Conservation (phyloP, 1,140 invertebrate genomes). For the Dysdera silvatica region DNA sequence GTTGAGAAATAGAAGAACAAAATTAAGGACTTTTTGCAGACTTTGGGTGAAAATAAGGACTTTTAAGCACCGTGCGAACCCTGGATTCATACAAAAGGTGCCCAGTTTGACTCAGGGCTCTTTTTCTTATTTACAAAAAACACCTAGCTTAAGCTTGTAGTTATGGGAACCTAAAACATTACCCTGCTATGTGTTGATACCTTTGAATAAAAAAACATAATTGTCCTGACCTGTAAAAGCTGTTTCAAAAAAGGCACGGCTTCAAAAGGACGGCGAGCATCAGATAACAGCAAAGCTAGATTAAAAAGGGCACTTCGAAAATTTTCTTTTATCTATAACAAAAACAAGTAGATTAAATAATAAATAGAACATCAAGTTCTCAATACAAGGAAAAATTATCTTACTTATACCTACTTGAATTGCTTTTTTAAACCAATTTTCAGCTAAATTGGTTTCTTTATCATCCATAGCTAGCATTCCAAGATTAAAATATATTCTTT, state of each 20-base stretch:
- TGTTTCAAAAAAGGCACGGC: conserved; percentile 88
- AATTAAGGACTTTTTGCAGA: too few species aligned
- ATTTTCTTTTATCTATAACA: conserved; percentile 42
- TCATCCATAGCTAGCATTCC: conserved; percentile 96
- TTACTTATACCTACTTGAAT: conserved; percentile 54
- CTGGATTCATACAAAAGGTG: too few species aligned
- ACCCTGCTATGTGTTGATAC: not conserved
- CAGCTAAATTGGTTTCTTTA: conserved; percentile 73
- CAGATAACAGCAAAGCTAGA: conserved; percentile 78
- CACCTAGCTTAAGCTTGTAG: too few species aligned
- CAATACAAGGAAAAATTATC: not conserved
- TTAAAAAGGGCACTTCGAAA: conserved; percentile 92
- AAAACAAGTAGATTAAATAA: not conserved
- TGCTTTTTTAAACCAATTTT: conserved; percentile 77
- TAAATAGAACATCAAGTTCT: not conserved
- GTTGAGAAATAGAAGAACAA: too few species aligned
- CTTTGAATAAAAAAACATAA: not conserved
- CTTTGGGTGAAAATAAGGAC: too few species aligned
- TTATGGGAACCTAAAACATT: too few species aligned
- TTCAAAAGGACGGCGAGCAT: conserved; percentile 76
- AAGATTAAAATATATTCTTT: conserved; percentile 86
- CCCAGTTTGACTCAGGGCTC: too few species aligned
- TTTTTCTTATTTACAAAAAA: too few species aligned
- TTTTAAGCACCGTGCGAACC: too few species aligned
- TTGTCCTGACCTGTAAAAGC: conserved; percentile 55